These are phyloP conservation scores for Galbula dea DNA, from an alignment of 2,113 vertebrate species.

Conservation along the genomic window DNA sequence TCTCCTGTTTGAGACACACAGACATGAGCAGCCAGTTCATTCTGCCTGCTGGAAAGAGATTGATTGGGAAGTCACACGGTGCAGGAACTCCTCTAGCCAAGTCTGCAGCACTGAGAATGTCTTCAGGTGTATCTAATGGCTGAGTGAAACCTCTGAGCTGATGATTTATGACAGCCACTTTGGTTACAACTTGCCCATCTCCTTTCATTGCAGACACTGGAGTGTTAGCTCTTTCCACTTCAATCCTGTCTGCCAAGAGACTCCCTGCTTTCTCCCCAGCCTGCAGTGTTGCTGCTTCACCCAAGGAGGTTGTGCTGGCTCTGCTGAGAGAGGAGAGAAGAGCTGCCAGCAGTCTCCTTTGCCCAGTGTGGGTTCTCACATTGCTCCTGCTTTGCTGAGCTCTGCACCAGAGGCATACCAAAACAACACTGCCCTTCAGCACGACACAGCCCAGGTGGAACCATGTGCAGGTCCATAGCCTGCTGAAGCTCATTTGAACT, in stretches of 20 bases:
- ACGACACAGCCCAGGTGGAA: accelerated
- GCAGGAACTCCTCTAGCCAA: not conserved
- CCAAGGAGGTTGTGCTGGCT: not conserved
- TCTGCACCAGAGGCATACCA: not conserved
- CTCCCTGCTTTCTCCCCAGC: not conserved
- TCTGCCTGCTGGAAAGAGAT: not conserved
- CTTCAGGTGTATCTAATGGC: slow-evolving; percentile 13
- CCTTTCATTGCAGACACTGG: not conserved
- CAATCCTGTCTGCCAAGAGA: not conserved
- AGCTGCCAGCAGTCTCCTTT: not conserved
- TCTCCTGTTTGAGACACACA: not conserved
- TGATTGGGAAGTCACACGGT: not conserved
- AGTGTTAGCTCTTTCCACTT: not conserved
- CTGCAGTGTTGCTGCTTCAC: not conserved
- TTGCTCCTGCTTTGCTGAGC: not conserved
- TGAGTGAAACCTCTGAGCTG: not conserved
- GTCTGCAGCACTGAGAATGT: not conserved
- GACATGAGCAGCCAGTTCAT: not conserved
- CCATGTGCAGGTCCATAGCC: accelerated
- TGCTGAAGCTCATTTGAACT: not conserved
- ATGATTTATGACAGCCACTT: not conserved
- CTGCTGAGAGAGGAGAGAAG: not conserved
- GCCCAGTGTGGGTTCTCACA: not conserved
- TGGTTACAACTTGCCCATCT: slow-evolving; percentile 1
- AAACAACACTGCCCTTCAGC: not conserved